phyloP scores from a whole-genome alignment of 2,113 vertebrate species.

The Myodes glareolus region DNA sequence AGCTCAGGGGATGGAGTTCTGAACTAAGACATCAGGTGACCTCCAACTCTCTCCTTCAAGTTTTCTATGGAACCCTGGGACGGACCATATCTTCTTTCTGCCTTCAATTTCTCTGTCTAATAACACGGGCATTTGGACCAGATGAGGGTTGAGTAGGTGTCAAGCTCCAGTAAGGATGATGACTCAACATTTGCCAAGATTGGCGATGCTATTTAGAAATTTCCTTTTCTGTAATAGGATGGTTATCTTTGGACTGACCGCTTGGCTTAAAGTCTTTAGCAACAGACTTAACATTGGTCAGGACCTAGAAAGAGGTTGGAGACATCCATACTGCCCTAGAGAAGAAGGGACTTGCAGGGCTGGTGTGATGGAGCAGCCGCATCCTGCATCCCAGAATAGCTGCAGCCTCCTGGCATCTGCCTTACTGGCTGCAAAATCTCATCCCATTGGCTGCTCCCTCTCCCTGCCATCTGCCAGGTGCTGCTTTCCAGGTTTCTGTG shows the following conservation, averaged over 20 bases:
- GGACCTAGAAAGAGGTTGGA: neutral
- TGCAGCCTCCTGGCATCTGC: constrained; percentile 74
- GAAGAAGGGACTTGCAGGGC: neutral
- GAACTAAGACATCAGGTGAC: neutral
- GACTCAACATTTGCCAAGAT: constrained; percentile 59
- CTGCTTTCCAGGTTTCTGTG: constrained; percentile 78
- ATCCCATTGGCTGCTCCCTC: constrained; percentile 54
- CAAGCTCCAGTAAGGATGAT: constrained; percentile 63
- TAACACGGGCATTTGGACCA: neutral
- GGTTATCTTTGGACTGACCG: neutral
- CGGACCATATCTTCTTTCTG: neutral
- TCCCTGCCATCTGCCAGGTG: constrained; percentile 56
- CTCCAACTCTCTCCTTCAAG: neutral
- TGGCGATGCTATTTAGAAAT: neutral
- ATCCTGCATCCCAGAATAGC: constrained; percentile 74
- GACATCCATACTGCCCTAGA: neutral
- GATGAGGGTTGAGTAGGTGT: constrained; percentile 17
- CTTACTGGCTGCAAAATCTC: constrained; percentile 60
- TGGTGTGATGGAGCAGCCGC: constrained; percentile 10
- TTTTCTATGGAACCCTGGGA: neutral
- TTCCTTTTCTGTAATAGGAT: neutral
- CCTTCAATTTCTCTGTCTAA: neutral
- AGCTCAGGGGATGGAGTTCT: neutral
- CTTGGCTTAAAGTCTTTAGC: neutral
- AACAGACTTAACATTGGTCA: neutral